Conservation (phyloP, 2,113 vertebrate species). For the Apodemus speciosus region DNA sequence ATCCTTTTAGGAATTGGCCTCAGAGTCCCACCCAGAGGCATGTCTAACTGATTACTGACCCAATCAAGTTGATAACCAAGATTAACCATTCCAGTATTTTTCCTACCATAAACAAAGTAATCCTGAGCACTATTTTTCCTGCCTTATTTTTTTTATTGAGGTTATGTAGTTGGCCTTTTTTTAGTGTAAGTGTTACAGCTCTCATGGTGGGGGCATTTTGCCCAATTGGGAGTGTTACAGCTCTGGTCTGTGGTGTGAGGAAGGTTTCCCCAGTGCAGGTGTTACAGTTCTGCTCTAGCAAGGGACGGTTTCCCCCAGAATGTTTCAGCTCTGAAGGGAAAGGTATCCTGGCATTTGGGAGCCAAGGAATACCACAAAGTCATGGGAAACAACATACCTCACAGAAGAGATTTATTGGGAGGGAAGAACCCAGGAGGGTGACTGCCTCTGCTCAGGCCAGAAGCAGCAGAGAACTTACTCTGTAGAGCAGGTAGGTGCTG, state of each 20-base stretch:
- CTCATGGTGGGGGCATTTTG: neutral
- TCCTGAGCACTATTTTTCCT: neutral
- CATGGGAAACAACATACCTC: neutral
- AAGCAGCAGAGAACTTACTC: neutral
- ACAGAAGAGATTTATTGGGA: neutral
- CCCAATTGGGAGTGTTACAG: neutral
- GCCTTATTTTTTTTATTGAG: neutral
- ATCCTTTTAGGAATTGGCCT: neutral
- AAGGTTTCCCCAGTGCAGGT: neutral
- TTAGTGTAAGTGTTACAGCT: neutral
- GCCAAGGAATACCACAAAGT: neutral
- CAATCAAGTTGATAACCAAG: neutral
- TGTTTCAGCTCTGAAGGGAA: neutral
- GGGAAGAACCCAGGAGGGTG: neutral
- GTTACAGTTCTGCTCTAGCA: neutral
- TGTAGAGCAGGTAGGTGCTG: neutral
- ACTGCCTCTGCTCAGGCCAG: neutral
- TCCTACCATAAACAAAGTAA: neutral
- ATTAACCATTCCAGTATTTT: neutral
- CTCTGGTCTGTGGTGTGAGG: neutral
- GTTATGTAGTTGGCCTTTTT: neutral
- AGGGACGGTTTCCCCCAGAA: neutral
- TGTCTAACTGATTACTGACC: neutral
- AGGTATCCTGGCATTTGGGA: neutral
- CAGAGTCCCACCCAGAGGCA: neutral